A percentile compares a stretch with the other conserved stretches of the same genome.
These are phyloP conservation scores for Drosophila longiperda DNA, from an alignment of 2,888 invertebrate species.

Conservation along the genomic window DNA sequence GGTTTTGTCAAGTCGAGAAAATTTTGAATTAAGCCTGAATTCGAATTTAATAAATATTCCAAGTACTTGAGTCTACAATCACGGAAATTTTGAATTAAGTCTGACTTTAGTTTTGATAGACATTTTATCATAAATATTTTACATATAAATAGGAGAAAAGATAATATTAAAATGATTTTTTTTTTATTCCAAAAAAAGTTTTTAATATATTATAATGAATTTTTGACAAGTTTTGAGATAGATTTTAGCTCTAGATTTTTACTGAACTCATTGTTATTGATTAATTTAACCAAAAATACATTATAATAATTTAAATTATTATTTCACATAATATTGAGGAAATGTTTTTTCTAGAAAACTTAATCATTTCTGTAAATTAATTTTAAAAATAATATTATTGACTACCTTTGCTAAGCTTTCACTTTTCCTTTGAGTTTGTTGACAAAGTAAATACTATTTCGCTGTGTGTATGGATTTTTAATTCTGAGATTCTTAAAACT, in stretches of 20 bases:
- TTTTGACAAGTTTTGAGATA: accelerated
- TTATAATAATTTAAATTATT: neutral
- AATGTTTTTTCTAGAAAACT: neutral
- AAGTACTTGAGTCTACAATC: neutral
- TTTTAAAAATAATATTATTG: neutral
- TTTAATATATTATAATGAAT: neutral
- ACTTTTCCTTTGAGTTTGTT: neutral
- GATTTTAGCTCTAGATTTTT: neutral
- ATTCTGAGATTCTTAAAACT: neutral
- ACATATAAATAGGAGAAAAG: accelerated
- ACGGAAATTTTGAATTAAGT: neutral
- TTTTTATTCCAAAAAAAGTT: neutral
- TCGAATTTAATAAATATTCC: neutral
- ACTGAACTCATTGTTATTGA: neutral
- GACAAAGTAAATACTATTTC: neutral
- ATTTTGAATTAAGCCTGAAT: neutral
- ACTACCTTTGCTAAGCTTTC: neutral
- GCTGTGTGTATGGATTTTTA: neutral
- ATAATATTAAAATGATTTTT: neutral
- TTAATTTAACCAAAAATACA: neutral
- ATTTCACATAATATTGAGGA: no score
- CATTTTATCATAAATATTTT: neutral
- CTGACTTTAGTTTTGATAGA: neutral
- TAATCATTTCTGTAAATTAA: neutral
- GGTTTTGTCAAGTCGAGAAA: neutral